Percentiles rank a stretch among this genome's conserved stretches.
Conservation (phyloP, 2,113 vertebrate genomes). For the Egretta garzetta region DNA sequence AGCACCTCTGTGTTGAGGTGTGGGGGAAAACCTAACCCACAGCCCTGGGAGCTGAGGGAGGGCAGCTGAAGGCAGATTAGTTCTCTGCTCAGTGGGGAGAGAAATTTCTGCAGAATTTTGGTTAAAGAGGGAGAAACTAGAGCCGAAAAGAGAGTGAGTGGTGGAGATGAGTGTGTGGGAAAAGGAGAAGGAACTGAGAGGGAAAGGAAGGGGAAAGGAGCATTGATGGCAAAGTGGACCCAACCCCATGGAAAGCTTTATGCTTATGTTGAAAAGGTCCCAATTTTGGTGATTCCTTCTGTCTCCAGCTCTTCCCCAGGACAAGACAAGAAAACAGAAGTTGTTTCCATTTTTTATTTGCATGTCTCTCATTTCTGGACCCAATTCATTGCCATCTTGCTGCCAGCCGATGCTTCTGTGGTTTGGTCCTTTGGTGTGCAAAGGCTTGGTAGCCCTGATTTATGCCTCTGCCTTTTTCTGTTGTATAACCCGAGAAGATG, state of each 20-base stretch:
- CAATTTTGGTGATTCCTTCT: background rate
- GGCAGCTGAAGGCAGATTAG: background rate
- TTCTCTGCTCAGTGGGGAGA: background rate
- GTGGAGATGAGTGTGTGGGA: background rate
- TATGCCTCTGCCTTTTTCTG: background rate
- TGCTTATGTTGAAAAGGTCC: background rate
- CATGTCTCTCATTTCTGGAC: background rate
- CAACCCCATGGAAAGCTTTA: background rate
- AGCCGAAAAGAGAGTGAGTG: background rate
- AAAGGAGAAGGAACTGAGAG: background rate
- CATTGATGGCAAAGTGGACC: background rate
- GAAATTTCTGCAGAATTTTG: background rate
- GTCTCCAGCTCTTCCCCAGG: background rate
- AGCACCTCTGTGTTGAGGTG: background rate
- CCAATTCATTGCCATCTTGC: background rate
- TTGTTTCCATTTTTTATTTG: background rate
- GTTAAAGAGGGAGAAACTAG: background rate
- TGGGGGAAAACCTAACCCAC: background rate
- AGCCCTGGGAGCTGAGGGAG: fast-evolving
- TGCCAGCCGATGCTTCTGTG: fast-evolving
- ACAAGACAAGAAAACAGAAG: background rate
- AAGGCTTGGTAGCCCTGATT: background rate
- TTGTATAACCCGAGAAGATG: slow-evolving; percentile 6
- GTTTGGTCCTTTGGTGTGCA: background rate
- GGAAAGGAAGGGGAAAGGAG: background rate